phyloP scores from a whole-genome alignment of 2,113 vertebrate species.

The Colinus virginianus region DNA sequence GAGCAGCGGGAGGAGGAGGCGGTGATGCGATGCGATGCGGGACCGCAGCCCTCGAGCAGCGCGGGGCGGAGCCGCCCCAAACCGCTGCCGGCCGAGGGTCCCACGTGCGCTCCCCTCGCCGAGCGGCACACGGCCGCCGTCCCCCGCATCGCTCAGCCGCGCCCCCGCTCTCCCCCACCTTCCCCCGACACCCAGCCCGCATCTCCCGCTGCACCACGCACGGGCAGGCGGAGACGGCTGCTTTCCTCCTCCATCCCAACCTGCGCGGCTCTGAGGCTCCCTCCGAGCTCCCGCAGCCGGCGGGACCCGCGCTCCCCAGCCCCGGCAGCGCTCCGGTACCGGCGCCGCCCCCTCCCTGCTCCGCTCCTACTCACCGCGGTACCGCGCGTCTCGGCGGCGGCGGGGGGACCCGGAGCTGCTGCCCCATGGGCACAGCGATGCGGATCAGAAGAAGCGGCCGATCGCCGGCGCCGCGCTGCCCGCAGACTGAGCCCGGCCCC shows the following conservation, averaged over 20 bases:
- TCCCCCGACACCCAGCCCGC: not conserved
- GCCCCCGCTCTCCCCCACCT: too few species aligned
- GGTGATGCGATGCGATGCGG: not conserved
- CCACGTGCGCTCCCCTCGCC: not conserved
- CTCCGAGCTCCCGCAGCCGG: not conserved
- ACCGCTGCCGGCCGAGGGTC: not conserved
- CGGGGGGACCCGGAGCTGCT: not conserved
- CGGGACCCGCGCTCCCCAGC: not conserved
- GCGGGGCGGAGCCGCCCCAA: not conserved
- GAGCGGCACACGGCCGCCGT: not conserved
- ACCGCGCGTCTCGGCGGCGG: too few species aligned
- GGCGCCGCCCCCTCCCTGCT: not conserved
- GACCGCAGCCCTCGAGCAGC: not conserved
- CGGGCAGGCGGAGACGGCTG: not conserved
- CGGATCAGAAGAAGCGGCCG: not conserved
- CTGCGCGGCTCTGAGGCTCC: not conserved
- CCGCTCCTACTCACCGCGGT: not conserved
- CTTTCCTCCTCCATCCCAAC: not conserved
- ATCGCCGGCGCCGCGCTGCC: not conserved
- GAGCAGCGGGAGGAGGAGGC: not conserved
- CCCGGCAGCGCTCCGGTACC: too few species aligned
- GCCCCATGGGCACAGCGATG: not conserved
- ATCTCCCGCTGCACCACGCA: not conserved
- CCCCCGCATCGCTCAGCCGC: not conserved
- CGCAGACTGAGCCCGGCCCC: not conserved